These are phyloP conservation scores for Strigamia transsilvanica DNA, from an alignment of 2,888 invertebrate genomes.

Conservation along the genomic window DNA sequence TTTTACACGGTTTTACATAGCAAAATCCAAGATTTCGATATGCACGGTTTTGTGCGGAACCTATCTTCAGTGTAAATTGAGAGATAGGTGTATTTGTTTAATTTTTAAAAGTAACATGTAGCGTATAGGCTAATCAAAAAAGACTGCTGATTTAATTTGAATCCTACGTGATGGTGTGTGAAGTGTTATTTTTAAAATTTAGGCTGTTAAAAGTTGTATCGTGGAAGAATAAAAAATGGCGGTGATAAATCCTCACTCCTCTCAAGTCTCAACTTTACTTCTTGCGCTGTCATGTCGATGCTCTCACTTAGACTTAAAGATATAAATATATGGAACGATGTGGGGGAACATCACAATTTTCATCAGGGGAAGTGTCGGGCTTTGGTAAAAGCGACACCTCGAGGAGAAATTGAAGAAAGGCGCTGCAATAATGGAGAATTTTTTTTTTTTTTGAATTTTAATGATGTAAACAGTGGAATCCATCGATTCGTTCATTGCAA, in stretches of 20 bases:
- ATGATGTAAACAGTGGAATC: not conserved
- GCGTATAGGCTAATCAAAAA: too few relatives aligned
- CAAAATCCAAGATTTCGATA: too few relatives aligned
- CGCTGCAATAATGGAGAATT: not conserved
- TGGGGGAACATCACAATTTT: conserved; percentile 3
- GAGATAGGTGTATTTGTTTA: not conserved
- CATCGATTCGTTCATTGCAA: not conserved
- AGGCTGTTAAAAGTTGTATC: not conserved
- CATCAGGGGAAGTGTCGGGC: conserved; percentile 24
- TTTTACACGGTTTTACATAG: too few relatives aligned
- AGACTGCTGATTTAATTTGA: not conserved
- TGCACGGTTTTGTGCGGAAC: too few relatives aligned
- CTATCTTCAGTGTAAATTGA: too few relatives aligned
- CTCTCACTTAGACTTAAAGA: conserved; percentile 27
- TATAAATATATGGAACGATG: conserved; percentile 12
- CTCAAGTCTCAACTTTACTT: not conserved
- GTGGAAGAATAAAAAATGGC: not conserved
- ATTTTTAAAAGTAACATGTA: not conserved
- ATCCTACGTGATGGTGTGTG: not conserved
- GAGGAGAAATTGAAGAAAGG: conserved; percentile 3
- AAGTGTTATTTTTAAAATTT: not conserved
- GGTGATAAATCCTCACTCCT: not conserved
- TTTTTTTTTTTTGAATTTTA: not conserved
- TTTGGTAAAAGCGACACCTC: not conserved
- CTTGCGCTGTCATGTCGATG: conserved; percentile 27